Base-by-base conservation (phyloP, 2,113 vertebrate species). In the Toxostoma redivivum region DNA sequence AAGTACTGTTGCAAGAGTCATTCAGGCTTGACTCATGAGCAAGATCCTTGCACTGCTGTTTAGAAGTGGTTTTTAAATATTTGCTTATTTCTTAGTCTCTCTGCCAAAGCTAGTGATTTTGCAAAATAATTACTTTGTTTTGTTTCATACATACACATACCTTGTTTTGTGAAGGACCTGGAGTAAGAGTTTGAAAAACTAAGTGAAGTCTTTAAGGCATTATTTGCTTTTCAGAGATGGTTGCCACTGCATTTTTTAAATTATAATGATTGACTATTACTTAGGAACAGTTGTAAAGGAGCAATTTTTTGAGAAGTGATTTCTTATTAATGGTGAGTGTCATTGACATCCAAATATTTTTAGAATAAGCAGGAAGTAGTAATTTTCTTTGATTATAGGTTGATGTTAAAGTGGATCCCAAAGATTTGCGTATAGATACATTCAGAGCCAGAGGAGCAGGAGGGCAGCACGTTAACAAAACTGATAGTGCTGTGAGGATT, bases 381-480 rank as follows among this genome's bases (percentile, higher is more conserved):
- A 16, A 83, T 72, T 61, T 80, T 65, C 18, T 95, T 86, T 90
- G 48, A 37, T 88, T 94, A 28, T 89, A 99, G 99, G 91, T 99
- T 50, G 98, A 99, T 30, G 66, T 99, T 93, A 98, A 98, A 97
- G 96, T 99, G 33, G 97, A 99, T 51, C 95, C 98, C 16, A 99
- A 98, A 92, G 99, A 99, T 74, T 97, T 99, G 78, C 98, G 98
- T 22, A 93, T 99, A 40, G 99, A 99, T 91, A 99, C 99, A 0
- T 99, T 99, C 97, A 98, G 98, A 95, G 98, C 99, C 38, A 98
- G 96, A 92, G 99, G 99, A 38, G 97, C 99, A 17, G 99, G 99
- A 24, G 99, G 99, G 2, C 99, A 99, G 87, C 99, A 99, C 0
- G 99, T 99, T 42, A 99, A 99, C 92, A 99, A 98, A 13, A 99